phyloP scores from a whole-genome alignment of 1,140 invertebrate species.

The Metaphire vulgaris region DNA sequence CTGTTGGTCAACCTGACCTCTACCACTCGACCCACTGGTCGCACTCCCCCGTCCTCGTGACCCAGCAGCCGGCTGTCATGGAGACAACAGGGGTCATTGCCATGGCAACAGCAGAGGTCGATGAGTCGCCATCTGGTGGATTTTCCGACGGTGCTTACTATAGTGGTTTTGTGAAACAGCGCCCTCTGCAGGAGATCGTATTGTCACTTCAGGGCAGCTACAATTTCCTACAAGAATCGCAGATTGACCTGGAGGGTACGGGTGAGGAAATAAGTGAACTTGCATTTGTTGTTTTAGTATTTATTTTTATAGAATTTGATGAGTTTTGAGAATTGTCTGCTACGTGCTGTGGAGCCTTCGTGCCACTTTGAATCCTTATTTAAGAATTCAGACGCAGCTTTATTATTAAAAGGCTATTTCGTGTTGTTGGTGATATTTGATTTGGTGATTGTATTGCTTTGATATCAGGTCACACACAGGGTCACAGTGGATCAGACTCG shows the following conservation, averaged over 20 bases:
- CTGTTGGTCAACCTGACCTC: not conserved
- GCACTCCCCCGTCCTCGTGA: not conserved
- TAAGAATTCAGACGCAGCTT: too few species aligned
- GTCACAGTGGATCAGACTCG: not conserved
- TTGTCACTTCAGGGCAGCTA: slow-evolving; percentile 49
- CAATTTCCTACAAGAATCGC: slow-evolving; percentile 53
- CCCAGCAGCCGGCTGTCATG: not conserved
- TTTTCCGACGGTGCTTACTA: not conserved
- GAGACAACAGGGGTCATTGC: not conserved
- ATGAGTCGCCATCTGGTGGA: not conserved
- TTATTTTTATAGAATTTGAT: too few species aligned
- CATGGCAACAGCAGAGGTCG: not conserved
- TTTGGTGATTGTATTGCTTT: too few species aligned
- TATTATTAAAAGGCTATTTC: too few species aligned
- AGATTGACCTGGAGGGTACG: slow-evolving; percentile 38
- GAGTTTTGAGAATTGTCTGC: too few species aligned
- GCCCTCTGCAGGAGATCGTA: slow-evolving; percentile 47
- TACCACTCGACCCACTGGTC: not conserved
- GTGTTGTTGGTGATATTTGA: too few species aligned
- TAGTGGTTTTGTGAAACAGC: slow-evolving; percentile 13
- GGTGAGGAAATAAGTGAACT: too few species aligned
- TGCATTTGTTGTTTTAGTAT: too few species aligned
- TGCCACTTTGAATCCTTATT: too few species aligned
- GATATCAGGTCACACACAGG: not conserved
- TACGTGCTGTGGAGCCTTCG: too few species aligned